phyloP scores from a whole-genome alignment of 2,113 vertebrate species.

The Callopanchax toddi region DNA sequence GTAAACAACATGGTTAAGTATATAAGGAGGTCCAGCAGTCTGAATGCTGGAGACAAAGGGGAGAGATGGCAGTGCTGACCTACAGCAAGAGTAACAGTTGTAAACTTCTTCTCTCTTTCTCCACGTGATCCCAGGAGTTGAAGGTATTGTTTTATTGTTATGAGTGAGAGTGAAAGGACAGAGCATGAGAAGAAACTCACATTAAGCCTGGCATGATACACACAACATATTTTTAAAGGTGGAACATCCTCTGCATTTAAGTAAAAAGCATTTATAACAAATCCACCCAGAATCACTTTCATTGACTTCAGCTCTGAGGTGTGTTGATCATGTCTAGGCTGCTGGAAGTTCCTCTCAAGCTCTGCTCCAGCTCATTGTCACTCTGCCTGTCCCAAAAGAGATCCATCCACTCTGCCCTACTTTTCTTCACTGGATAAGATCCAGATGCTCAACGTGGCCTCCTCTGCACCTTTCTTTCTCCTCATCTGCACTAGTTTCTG shows the following conservation, averaged over 20 bases:
- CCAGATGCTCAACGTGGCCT: conserved; percentile 71
- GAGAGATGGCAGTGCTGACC: conserved; percentile 44
- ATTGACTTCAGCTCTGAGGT: neutral
- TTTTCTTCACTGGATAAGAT: conserved; percentile 63
- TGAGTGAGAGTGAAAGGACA: conserved; percentile 65
- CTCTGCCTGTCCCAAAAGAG: conserved; percentile 73
- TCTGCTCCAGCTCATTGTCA: conserved; percentile 67
- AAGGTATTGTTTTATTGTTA: conserved; percentile 81
- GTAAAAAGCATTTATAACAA: neutral
- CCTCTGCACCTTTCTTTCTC: conserved; percentile 69
- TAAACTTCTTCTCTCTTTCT: conserved; percentile 78
- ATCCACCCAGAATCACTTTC: neutral
- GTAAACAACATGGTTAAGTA: conserved; percentile 20
- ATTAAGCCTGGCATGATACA: conserved; percentile 56
- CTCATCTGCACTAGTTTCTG: conserved; percentile 67
- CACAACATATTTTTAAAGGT: conserved; percentile 25
- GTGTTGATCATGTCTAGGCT: conserved; percentile 42
- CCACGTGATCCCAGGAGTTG: conserved; percentile 81
- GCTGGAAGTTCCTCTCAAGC: conserved; percentile 60
- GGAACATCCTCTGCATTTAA: conserved; percentile 17
- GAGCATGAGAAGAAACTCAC: conserved; percentile 65
- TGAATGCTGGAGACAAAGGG: conserved; percentile 47
- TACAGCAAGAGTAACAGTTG: conserved; percentile 66
- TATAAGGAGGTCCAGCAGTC: conserved; percentile 30
- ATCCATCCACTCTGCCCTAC: conserved; percentile 72